Base-by-base conservation (phyloP, 2,113 vertebrate species). In the Indicator maculatus region DNA sequence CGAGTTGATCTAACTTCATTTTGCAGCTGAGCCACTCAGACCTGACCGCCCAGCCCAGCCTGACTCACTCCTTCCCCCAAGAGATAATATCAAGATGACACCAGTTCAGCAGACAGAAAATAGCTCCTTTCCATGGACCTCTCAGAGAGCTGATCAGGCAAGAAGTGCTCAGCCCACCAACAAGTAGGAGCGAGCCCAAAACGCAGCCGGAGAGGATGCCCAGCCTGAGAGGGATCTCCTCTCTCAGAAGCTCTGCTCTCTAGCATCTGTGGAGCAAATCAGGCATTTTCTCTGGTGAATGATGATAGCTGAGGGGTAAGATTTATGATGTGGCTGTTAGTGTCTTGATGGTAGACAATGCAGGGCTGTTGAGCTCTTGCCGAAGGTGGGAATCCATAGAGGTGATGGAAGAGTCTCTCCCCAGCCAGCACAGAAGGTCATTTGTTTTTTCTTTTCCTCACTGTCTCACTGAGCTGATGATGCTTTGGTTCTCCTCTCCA, bases 331-430 rank as follows among this genome's bases (percentile, higher is more conserved):
- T 5, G 66, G 76, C 79, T 91, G 61, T 92, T 86, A 88, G 65
- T 60, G 55, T 66, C 88, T 83, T 47, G 79, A 90, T 90, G 89
- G 84, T 47, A 92, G 77, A 95, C 66, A 41, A 85, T 3, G 38
- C 38, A 72, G 78, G 65, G 80, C 80, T 91, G 24, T 95, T 90
- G 82, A 95, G 73, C 50, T 84, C 6, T 85, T 64, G 91, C 89
- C 63, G 11, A 94, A 86, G 91, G 87, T 96, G 76, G 67, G 80
- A 93, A 96, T 88, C 67, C 66, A 83, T 90, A 91, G 96, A 93
- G 89, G 85, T 93, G 93, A 96, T 83, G 86, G 87, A 96, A 75
- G 64, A 86, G 66, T 53, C 72, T 93, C 88, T 93, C 60, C 52
- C 69, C 83, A 88, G 76, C 52, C 70, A 74, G 74, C 56, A 93